Percentiles rank a stretch among this genome's conserved stretches.
phyloP scores from a whole-genome alignment of 1,140 invertebrate genomes.

The Drosophila jambulina region DNA sequence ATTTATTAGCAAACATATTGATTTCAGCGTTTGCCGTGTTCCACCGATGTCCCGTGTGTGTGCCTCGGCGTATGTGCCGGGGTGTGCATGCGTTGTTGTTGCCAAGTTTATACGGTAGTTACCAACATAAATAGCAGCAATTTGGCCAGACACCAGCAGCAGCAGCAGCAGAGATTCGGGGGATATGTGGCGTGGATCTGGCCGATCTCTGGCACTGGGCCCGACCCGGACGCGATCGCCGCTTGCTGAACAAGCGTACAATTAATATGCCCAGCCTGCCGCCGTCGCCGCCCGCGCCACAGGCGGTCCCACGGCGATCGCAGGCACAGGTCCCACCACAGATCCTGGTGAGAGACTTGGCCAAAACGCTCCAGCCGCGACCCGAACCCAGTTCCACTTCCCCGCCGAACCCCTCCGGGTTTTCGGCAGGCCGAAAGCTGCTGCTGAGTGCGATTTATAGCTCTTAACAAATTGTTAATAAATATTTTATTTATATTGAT shows the following conservation, averaged over 20 bases:
- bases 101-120: conserved; percentile 84
- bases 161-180: conserved; percentile 40
- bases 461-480: conserved; percentile 82
- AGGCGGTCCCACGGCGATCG: conserved; percentile 55
- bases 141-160: conserved; percentile 83
- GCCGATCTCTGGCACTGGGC: conserved; percentile 39
- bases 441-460: conserved; percentile 77
- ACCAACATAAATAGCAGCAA: conserved; percentile 85
- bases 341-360: conserved; percentile 56
- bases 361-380: conserved; percentile 25
- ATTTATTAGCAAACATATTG: conserved; percentile 84
- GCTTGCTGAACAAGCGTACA: conserved; percentile 77
- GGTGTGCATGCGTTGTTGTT: conserved; percentile 55
- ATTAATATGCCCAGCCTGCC: conserved; percentile 78
- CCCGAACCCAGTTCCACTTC: conserved; percentile 10
- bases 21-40: conserved; percentile 82
- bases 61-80: conserved; percentile 34
- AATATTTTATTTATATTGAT: conserved; percentile 84
- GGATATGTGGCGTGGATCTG: conserved; percentile 11
- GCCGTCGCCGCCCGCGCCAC: conserved; percentile 71
- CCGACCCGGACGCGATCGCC: conserved; percentile 37
- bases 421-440: conserved; percentile 33
- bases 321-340: conserved; percentile 30
- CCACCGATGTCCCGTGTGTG: conserved; percentile 47
- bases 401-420: conserved; percentile 8